These are phyloP conservation scores for Conopomorpha cramerella DNA, from an alignment of 1,140 invertebrate species.

Conservation along the genomic window DNA sequence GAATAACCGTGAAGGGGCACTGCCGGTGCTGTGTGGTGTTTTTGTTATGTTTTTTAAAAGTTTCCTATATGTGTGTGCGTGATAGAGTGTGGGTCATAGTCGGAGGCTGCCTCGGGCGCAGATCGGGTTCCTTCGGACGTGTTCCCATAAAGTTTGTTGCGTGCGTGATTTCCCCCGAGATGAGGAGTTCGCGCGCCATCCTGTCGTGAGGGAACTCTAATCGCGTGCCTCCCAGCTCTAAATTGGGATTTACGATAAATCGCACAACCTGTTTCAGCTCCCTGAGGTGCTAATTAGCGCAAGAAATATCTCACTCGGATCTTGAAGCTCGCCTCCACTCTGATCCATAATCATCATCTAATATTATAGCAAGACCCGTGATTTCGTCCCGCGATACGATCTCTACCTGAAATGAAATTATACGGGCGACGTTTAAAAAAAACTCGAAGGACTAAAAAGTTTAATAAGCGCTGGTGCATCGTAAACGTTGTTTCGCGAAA, in stretches of 20 bases:
- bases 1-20: slow-evolving; percentile 39
- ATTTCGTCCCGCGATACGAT: too few species aligned
- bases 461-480: too few species aligned
- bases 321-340: slow-evolving; percentile 27
- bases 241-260: slow-evolving; percentile 57
- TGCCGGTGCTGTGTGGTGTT: slow-evolving; percentile 42
- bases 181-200: slow-evolving; percentile 57
- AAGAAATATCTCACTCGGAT: slow-evolving; percentile 31
- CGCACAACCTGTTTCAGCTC: slow-evolving; percentile 41
- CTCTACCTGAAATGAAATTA: too few species aligned
- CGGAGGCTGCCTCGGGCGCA: slow-evolving; percentile 41
- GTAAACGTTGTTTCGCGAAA: too few species aligned
- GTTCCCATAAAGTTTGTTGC: slow-evolving; percentile 59
- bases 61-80: too few species aligned
- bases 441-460: too few species aligned
- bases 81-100: slow-evolving; percentile 34
- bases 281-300: slow-evolving; percentile 46
- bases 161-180: slow-evolving; percentile 59
- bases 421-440: too few species aligned
- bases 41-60: slow-evolving; percentile 34
- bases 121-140: slow-evolving; percentile 47
- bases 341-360: too few species aligned
- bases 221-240: slow-evolving; percentile 53
- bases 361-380: too few species aligned
- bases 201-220: slow-evolving; percentile 59